Conservation (phyloP, 2,113 vertebrate species). For the Chamaetylas fuelleborni region DNA sequence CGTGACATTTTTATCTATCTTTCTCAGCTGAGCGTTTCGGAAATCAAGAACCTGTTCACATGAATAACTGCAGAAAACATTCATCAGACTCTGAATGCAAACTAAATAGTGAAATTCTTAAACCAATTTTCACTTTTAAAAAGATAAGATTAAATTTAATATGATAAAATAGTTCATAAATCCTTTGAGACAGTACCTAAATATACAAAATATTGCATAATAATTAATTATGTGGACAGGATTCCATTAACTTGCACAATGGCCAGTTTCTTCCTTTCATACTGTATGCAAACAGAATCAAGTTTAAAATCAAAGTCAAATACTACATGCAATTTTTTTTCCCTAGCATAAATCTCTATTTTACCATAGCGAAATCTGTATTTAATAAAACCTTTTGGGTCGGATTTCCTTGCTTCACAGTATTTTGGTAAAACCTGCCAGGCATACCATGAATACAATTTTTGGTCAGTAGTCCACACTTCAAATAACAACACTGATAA, state of each 20-base stretch:
- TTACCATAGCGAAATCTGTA: neutral
- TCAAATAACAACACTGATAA: neutral
- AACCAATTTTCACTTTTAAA: neutral
- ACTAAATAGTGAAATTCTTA: slow-evolving; percentile 10
- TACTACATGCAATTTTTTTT: neutral
- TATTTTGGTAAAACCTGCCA: neutral
- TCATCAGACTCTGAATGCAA: slow-evolving; percentile 10
- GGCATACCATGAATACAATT: neutral
- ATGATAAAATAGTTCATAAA: neutral
- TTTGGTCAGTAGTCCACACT: neutral
- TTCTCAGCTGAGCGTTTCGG: neutral
- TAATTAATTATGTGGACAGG: neutral
- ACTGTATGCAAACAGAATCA: neutral
- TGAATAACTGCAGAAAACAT: slow-evolving; percentile 21
- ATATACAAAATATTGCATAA: neutral
- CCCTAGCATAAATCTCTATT: neutral
- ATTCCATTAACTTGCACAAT: neutral
- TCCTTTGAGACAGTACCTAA: neutral
- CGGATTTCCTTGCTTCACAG: neutral
- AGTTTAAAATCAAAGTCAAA: neutral
- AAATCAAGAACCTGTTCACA: slow-evolving; percentile 40
- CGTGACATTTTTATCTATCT: slow-evolving; percentile 44
- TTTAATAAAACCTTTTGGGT: neutral
- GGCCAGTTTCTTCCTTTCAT: neutral
- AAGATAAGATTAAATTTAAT: neutral